phyloP scores from a whole-genome alignment of 1,140 invertebrate species.

The Branchinecta lynchi region DNA sequence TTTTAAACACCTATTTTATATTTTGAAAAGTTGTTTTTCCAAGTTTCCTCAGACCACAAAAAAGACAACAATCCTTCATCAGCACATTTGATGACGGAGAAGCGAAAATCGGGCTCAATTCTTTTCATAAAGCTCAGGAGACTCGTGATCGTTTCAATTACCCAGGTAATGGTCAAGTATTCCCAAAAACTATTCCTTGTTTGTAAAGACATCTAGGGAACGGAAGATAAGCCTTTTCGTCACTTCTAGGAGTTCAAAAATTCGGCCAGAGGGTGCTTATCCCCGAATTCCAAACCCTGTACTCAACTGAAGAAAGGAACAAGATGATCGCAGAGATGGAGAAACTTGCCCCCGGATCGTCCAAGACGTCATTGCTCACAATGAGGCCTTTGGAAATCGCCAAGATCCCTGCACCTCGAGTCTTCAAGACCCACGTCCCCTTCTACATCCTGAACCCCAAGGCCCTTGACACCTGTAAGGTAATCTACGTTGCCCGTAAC shows the following conservation, averaged over 20 bases:
- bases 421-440: slow-evolving; percentile 19
- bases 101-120: no score
- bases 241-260: neutral
- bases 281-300: neutral
- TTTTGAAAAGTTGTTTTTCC: no score
- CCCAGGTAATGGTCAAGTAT: no score
- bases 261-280: neutral
- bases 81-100: no score
- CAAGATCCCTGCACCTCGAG: slow-evolving; percentile 12
- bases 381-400: neutral
- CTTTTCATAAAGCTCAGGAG: no score
- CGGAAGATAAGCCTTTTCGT: no score
- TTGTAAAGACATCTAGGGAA: no score
- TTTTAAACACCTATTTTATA: no score
- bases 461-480: slow-evolving; percentile 27
- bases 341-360: neutral
- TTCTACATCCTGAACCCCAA: slow-evolving; percentile 18
- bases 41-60: no score
- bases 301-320: neutral
- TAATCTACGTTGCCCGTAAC: slow-evolving; percentile 78
- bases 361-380: neutral
- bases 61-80: no score
- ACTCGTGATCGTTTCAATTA: no score
- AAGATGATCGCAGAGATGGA: neutral
- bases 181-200: no score